phyloP scores from a whole-genome alignment of 2,888 invertebrate species.

The Malthinus flaveolus region DNA sequence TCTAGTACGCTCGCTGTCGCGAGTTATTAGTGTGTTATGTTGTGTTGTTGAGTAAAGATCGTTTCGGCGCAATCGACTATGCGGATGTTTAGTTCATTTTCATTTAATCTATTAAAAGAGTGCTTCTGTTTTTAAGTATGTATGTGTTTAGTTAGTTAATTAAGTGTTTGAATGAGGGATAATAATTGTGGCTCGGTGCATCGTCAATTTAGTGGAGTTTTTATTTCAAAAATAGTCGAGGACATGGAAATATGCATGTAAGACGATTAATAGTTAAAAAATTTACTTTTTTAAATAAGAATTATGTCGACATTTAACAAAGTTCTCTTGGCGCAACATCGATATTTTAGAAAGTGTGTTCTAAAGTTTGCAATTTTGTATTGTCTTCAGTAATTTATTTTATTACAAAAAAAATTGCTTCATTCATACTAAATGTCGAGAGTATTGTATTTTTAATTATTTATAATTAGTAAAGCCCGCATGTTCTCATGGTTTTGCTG shows the following conservation, averaged over 20 bases:
- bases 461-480: slow-evolving; percentile 16
- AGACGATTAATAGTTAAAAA: slow-evolving; percentile 29
- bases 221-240: not conserved
- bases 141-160: not conserved
- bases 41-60: not conserved
- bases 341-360: not conserved
- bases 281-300: not conserved
- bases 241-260: slow-evolving; percentile 50
- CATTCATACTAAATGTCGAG: slow-evolving; percentile 8
- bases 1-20: not conserved
- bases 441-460: slow-evolving; percentile 15
- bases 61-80: not conserved
- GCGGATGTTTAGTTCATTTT: slow-evolving; percentile 5
- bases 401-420: not conserved
- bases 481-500: slow-evolving; percentile 18
- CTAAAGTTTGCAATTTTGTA: slow-evolving; percentile 12
- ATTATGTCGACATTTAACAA: not conserved
- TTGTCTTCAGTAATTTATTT: slow-evolving; percentile 6
- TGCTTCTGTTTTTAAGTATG: not conserved
- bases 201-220: not conserved
- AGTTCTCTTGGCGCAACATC: not conserved
- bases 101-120: slow-evolving; percentile 1
- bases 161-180: slow-evolving; percentile 1
- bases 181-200: not conserved
- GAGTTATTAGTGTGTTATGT: not conserved